A percentile compares a stretch with the other conserved stretches of the same genome.
phyloP scores from a whole-genome alignment of 2,113 vertebrate genomes.

The Syrmaticus mikado region DNA sequence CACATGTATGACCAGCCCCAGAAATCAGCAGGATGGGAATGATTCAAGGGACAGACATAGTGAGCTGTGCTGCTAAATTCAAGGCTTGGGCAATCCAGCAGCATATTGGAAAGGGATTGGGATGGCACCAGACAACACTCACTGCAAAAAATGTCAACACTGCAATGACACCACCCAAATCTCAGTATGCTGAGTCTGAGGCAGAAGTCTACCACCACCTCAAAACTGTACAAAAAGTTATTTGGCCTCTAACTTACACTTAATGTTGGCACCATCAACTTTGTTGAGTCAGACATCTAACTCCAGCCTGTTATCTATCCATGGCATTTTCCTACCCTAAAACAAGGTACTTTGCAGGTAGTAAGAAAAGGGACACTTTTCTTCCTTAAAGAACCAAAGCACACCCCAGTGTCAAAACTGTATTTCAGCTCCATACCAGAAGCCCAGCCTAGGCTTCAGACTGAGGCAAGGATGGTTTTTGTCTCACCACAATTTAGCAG shows the following conservation, averaged over 20 bases:
- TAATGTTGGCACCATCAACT: neutral
- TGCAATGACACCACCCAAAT: neutral
- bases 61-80: neutral
- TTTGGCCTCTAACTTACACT: neutral
- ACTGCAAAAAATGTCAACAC: neutral
- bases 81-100: neutral
- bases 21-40: neutral
- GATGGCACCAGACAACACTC: neutral
- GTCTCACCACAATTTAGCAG: neutral
- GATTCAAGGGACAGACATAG: neutral
- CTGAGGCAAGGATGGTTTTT: neutral
- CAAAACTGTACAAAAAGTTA: neutral
- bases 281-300: neutral
- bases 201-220: neutral
- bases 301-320: neutral
- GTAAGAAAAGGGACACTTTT: neutral
- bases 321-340: neutral
- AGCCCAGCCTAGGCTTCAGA: neutral
- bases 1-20: rapidly evolving
- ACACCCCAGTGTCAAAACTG: neutral
- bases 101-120: neutral
- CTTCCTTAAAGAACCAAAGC: neutral
- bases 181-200: neutral
- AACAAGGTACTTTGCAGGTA: neutral
- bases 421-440: neutral